These are phyloP conservation scores for Rhagoletis pomonella DNA, from an alignment of 1,140 invertebrate genomes.

Conservation along the genomic window DNA sequence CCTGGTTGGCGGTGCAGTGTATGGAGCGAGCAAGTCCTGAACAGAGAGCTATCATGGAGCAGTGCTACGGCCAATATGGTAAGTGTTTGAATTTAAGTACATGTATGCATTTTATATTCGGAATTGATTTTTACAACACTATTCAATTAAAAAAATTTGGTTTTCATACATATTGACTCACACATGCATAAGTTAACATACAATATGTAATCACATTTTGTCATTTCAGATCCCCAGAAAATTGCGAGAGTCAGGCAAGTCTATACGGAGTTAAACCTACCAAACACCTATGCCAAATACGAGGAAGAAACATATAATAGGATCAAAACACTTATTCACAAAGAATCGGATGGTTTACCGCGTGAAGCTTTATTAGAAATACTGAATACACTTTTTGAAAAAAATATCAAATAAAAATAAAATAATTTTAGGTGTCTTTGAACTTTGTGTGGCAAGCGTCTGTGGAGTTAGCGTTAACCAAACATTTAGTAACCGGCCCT, in stretches of 20 bases:
- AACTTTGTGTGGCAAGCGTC: too few species aligned
- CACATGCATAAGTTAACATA: too few species aligned
- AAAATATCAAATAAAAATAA: not conserved
- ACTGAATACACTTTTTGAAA: conserved; percentile 81
- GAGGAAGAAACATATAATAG: conserved; percentile 91
- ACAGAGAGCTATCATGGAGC: conserved; percentile 86
- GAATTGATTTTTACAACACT: too few species aligned
- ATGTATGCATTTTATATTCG: too few species aligned
- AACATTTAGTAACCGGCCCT: too few species aligned
- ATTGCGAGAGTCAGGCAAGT: conserved; percentile 84
- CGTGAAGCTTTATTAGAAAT: conserved; percentile 89
- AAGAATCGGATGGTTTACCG: conserved; percentile 87
- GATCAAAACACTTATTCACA: conserved; percentile 88
- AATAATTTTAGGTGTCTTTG: too few species aligned
- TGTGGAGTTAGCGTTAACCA: too few species aligned
- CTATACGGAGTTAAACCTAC: conserved; percentile 87
- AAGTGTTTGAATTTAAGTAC: not conserved
- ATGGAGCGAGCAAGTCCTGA: conserved; percentile 84
- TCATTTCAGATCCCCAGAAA: conserved; percentile 78
- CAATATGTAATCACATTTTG: too few species aligned
- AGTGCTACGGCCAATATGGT: conserved; percentile 84
- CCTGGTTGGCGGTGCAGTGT: conserved; percentile 75
- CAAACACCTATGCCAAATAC: conserved; percentile 86
- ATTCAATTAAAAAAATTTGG: too few species aligned
- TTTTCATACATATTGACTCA: too few species aligned